Base-by-base conservation (phyloP, 2,888 invertebrate genomes). In the Philopedon plagiatum region DNA sequence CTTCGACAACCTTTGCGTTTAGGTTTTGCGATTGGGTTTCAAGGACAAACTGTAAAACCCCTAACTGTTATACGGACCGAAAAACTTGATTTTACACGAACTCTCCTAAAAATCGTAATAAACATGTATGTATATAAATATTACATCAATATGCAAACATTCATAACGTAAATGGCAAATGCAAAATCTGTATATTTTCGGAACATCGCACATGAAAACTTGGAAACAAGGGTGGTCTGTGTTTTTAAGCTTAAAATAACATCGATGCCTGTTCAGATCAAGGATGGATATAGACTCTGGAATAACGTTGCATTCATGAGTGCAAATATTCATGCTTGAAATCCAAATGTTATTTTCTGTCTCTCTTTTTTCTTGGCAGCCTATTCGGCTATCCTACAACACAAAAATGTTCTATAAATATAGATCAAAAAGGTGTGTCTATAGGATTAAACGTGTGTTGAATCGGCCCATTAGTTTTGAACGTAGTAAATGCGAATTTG, bases 381-480 rank as follows among this genome's bases (percentile, higher is more conserved):
- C 41, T 26, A 37, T 51, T 61, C 58, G 11, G 54, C 41, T 68
- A 61, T 32, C 41, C 18, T 56, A 56, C 32, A 29, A 65, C 34
- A 64, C 15, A 58, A 70, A 70, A 70, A 64, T 26, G 58, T 51
- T 57, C 44, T 56, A 64, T 61, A 64, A 64, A 64, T 70, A 57
- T 58, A 70, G 70, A 70, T 63, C 64, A 49, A 32, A 26, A 51
- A 64, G 70, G 70, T 64, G 70, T 39, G 70, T 13, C 64, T 46
- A 57, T 8, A n/a, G 57, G 34, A 37, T 57, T 34, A 57, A 57
- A 57, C 34, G 39, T 26, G 11, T 15, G 29, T 44, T 34, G 39
- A 51, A 23, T 62, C 66, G 62, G 66, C 71, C 71, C 71, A 67
- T 71, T 71, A 51, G 66, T 62, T 71, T 66, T 65, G 54, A 66